These are phyloP conservation scores for Araneus ventricosus DNA, from an alignment of 1,140 invertebrate genomes.

Conservation along the genomic window DNA sequence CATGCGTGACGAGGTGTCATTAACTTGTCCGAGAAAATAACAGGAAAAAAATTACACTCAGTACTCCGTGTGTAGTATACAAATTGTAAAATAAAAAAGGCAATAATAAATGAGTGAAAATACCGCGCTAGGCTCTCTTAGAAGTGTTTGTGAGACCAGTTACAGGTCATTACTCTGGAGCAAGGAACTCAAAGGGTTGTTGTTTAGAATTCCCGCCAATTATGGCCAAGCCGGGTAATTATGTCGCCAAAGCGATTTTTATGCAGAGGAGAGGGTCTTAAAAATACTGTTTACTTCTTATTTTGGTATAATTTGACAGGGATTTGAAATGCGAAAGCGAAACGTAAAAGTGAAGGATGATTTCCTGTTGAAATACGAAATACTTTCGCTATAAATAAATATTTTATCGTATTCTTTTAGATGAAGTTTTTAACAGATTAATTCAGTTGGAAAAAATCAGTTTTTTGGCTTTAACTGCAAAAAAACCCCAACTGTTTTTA, in stretches of 20 bases:
- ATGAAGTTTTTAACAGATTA: no score
- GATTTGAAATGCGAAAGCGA: no score
- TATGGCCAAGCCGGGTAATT: neutral
- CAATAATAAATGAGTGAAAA: slow-evolving; percentile 53
- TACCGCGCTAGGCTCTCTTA: slow-evolving; percentile 45
- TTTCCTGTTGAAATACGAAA: no score
- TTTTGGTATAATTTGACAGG: no score
- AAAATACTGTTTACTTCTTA: no score
- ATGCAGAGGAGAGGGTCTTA: neutral
- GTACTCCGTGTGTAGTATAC: slow-evolving; percentile 15
- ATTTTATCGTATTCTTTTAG: no score
- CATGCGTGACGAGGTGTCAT: slow-evolving; percentile 38
- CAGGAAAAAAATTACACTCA: slow-evolving; percentile 21
- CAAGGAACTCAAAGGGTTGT: slow-evolving; percentile 69
- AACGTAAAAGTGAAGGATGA: no score
- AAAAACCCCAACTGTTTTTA: no score
- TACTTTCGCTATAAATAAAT: no score
- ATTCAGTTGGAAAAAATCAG: no score
- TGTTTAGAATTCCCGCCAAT: slow-evolving; percentile 53
- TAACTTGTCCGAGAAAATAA: slow-evolving; percentile 53
- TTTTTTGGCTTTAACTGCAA: no score
- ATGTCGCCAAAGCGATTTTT: neutral
- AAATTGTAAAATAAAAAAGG: neutral
- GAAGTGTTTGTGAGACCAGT: slow-evolving; percentile 43
- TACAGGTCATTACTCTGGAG: slow-evolving; percentile 65